Percentiles rank a stretch among this genome's conserved stretches.
These are phyloP conservation scores for Ailuropoda melanoleuca DNA, from an alignment of 2,113 vertebrate species.

Conservation along the genomic window DNA sequence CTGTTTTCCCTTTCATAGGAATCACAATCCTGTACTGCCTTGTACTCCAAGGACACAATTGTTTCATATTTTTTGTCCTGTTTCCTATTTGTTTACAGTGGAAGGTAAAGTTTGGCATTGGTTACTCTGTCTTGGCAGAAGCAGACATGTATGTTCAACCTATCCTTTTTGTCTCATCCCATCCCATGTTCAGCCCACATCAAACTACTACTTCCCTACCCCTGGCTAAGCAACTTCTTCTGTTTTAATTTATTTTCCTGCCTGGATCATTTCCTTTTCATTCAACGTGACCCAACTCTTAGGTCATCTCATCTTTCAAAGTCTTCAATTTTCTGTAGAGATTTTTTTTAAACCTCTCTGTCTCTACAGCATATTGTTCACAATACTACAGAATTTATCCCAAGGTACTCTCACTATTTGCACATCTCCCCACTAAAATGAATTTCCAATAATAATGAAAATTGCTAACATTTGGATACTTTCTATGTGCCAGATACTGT, in stretches of 20 bases:
- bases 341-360: background rate
- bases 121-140: background rate
- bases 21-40: background rate
- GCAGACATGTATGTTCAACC: background rate
- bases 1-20: background rate
- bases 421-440: background rate
- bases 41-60: background rate
- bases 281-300: background rate
- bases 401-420: background rate
- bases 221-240: background rate
- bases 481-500: background rate
- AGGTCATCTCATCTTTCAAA: background rate
- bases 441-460: background rate
- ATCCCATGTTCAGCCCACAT: background rate
- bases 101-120: background rate
- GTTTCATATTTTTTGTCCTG: background rate
- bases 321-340: background rate
- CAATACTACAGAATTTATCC: background rate
- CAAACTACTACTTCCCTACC: background rate
- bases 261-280: background rate
- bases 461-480: background rate
- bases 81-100: background rate
- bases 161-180: background rate
- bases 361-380: background rate
- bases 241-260: background rate